phyloP scores from a whole-genome alignment of 1,140 invertebrate genomes.

The Papilio dardanus region DNA sequence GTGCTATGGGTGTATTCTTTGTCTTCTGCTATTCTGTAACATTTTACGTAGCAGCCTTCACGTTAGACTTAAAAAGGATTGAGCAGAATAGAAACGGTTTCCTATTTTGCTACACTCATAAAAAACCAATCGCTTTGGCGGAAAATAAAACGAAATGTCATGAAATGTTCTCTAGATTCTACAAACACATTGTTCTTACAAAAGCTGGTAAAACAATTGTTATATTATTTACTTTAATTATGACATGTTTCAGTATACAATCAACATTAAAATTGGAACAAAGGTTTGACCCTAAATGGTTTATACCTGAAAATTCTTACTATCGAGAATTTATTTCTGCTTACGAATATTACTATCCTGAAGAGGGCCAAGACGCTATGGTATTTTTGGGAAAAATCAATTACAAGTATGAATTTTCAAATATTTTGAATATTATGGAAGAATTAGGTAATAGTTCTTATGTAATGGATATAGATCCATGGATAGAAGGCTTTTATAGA shows the following conservation, averaged over 20 bases:
- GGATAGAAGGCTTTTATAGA: slow-evolving; percentile 85
- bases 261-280: slow-evolving; percentile 86
- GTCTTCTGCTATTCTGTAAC: slow-evolving; percentile 90
- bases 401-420: slow-evolving; percentile 85
- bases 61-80: slow-evolving; percentile 87
- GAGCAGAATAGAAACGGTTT: slow-evolving; percentile 86
- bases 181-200: slow-evolving; percentile 85
- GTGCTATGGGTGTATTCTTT: slow-evolving; percentile 87
- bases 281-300: slow-evolving; percentile 91
- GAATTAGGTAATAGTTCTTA: slow-evolving; percentile 82
- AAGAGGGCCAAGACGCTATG: slow-evolving; percentile 85
- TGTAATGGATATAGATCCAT: slow-evolving; percentile 83
- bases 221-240: slow-evolving; percentile 83
- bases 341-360: slow-evolving; percentile 84
- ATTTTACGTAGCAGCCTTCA: slow-evolving; percentile 90
- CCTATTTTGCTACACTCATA: slow-evolving; percentile 86
- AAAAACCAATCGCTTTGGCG: slow-evolving; percentile 76
- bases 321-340: slow-evolving; percentile 85
- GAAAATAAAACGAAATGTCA: slow-evolving; percentile 76
- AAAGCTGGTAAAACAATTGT: slow-evolving; percentile 84
- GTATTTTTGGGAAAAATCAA: slow-evolving; percentile 87
- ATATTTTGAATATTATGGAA: slow-evolving; percentile 83
- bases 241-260: slow-evolving; percentile 84
- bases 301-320: slow-evolving; percentile 88
- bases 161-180: slow-evolving; percentile 82